These are phyloP conservation scores for Lysiphlebus fabarum DNA, from an alignment of 1,140 invertebrate genomes.

Conservation along the genomic window DNA sequence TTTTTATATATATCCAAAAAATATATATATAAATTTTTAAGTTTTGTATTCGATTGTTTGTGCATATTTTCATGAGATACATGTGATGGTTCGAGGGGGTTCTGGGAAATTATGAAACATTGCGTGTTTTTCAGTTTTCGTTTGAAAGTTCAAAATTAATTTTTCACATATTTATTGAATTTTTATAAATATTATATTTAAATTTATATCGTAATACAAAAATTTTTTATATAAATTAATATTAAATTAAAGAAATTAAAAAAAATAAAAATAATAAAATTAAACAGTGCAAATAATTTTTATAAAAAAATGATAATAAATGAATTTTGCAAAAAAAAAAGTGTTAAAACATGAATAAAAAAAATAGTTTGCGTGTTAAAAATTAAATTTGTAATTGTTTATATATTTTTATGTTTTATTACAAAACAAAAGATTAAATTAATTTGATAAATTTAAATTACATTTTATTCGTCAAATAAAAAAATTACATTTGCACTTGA, in stretches of 20 bases:
- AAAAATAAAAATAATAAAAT: slow-evolving; percentile 12
- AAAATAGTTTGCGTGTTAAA: slow-evolving; percentile 4
- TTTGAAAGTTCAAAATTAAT: neutral
- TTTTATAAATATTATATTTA: too few relatives aligned
- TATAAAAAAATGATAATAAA: neutral
- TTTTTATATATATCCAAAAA: neutral
- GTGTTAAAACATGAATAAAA: slow-evolving; percentile 7
- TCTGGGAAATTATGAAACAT: slow-evolving; percentile 19
- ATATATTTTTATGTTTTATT: neutral
- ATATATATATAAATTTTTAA: neutral
- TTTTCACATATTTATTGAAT: neutral
- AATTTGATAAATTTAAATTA: slow-evolving; percentile 11
- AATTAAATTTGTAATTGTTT: slow-evolving; percentile 1
- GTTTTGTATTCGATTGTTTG: slow-evolving; percentile 5
- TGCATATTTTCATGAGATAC: neutral
- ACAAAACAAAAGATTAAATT: slow-evolving; percentile 7
- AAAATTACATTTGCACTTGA: neutral
- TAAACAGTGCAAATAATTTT: neutral
- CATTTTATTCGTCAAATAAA: slow-evolving; percentile 16
- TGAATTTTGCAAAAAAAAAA: slow-evolving; percentile 11
- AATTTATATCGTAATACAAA: too few relatives aligned
- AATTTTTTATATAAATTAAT: neutral
- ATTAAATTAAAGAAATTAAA: slow-evolving; percentile 8
- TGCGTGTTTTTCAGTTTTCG: slow-evolving; percentile 13
- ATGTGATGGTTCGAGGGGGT: slow-evolving; percentile 18